These are phyloP conservation scores for Epinephelus fuscoguttatus DNA, from an alignment of 2,113 vertebrate species.

Conservation along the genomic window DNA sequence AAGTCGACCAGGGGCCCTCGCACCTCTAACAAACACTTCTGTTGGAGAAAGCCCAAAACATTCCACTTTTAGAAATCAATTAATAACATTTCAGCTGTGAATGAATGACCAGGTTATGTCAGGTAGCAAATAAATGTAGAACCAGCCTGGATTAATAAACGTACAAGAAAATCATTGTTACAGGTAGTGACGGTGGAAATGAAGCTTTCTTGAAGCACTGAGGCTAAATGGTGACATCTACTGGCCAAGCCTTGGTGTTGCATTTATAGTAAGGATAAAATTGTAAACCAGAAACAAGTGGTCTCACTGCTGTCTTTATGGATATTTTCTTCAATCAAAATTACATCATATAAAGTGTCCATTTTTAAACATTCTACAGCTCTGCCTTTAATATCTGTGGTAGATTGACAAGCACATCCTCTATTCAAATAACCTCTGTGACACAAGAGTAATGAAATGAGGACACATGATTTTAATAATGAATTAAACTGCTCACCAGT, in stretches of 20 bases:
- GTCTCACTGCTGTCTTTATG: neutral
- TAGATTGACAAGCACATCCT: too few species aligned
- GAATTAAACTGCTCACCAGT: too few species aligned
- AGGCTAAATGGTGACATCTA: neutral
- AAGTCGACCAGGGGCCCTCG: conserved; percentile 79
- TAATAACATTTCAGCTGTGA: neutral
- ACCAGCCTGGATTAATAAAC: neutral
- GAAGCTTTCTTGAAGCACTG: neutral
- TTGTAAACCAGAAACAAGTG: too few species aligned
- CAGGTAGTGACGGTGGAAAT: too few species aligned
- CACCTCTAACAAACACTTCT: conserved; percentile 80
- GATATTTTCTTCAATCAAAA: too few species aligned
- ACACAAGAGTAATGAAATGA: too few species aligned
- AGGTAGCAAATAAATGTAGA: neutral
- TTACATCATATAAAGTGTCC: too few species aligned
- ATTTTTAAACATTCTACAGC: too few species aligned
- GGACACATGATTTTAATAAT: too few species aligned
- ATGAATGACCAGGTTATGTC: neutral
- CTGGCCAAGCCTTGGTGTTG: neutral
- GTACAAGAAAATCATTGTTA: neutral
- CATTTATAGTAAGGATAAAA: neutral
- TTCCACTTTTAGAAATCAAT: neutral
- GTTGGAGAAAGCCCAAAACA: neutral
- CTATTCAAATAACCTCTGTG: too few species aligned
- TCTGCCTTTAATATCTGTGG: too few species aligned